Evolutionary conservation across 2,888 invertebrate species (phyloP), one percentile per base, ranked within the genome.

Genomic region (Bimastos eiseni): DNA sequence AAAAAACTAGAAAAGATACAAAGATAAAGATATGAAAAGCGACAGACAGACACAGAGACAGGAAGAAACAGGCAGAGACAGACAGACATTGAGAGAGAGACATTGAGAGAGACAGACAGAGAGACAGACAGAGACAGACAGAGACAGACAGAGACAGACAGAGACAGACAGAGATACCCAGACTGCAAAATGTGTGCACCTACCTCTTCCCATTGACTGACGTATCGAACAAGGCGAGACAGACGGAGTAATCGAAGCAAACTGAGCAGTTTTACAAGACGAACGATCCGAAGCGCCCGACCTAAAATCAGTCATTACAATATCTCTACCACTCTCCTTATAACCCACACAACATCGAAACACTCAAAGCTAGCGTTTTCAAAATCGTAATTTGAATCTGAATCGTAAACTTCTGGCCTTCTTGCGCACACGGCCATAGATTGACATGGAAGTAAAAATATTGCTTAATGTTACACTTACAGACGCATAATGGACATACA

Each of bases 161-260:
- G 30, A 30, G 24, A 55, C 24, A 49, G 19, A 49, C 15, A 49
- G 19, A 49, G 11, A 17, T 4, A 49, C 15, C 4, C 17, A 49
- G 49, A 49, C 49, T 19, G 49, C 3, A n/a, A 15, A 4, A 49
- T 21, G 17, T 49, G 6, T 49, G 49, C n/a, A 70, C n/a, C 11
- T 70, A 70, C 70, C 70, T 70, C 70, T 70, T 70, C 70, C 70
- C 70, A 70, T 13, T 70, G 70, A n/a, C 70, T 70, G 70, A 70
- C 70, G n/a, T 70, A 70, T 30, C 70, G 70, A 70, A 70, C 70
- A 70, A 70, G 70, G 70, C 70, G 70, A n/a, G 70, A 70, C 30
- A 70, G 70, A 70, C 70, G 70, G 30, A 70, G 70, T n/a, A 70
- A 70, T 70, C 70, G 70, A n/a, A 70, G 70, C 70, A 70, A 70